phyloP scores from a whole-genome alignment of 2,888 invertebrate genomes.

The Rotaria sp. region DNA sequence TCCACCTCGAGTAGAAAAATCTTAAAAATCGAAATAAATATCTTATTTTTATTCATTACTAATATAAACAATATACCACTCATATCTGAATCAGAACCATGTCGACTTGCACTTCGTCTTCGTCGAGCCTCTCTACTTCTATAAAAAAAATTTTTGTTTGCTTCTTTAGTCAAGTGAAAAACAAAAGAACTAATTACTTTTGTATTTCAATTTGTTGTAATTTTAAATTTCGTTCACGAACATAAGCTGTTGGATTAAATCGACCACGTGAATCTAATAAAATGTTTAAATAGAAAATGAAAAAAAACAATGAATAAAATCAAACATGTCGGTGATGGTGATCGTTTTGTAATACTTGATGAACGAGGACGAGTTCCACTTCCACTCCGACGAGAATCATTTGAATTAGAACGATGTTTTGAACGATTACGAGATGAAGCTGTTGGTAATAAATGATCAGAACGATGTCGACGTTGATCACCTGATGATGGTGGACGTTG shows the following conservation, averaged over 20 bases:
- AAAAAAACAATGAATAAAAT: not conserved
- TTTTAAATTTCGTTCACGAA: not conserved
- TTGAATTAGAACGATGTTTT: not conserved
- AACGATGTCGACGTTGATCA: conserved; percentile 4
- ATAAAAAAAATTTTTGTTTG: not conserved
- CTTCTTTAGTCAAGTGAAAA: not conserved
- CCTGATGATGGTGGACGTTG: conserved; percentile 22
- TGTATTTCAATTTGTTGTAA: not conserved
- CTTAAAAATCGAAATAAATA: not conserved
- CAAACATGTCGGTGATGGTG: too few species aligned
- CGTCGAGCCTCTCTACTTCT: not conserved
- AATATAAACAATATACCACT: not conserved
- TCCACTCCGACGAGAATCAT: not conserved
- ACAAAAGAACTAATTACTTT: not conserved
- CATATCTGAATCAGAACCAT: not conserved
- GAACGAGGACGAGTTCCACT: not conserved
- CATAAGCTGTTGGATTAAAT: not conserved
- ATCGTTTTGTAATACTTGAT: too few species aligned
- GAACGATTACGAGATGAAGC: not conserved
- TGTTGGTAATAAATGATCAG: conserved; percentile 5
- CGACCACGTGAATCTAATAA: not conserved
- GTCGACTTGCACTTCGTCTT: not conserved
- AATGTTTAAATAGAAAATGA: not conserved
- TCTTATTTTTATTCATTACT: not conserved
- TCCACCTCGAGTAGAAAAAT: not conserved